Conservation (phyloP, 2,888 invertebrate species). For the Agrotis clavis region DNA sequence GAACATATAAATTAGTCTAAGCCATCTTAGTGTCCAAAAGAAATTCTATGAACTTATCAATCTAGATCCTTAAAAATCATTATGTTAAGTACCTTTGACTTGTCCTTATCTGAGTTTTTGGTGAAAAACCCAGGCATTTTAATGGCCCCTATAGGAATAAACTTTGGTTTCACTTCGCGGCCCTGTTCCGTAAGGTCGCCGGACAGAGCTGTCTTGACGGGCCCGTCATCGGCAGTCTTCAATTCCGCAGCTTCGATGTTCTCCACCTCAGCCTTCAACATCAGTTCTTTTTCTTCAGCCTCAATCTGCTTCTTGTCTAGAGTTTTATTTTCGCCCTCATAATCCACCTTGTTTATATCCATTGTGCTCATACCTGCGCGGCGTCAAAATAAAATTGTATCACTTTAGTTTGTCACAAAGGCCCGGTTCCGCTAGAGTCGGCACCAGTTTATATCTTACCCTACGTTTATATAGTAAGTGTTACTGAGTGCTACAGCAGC, state of each 20-base stretch:
- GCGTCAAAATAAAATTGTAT: slow-evolving; percentile 43
- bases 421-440: slow-evolving; percentile 41
- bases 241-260: slow-evolving; percentile 85
- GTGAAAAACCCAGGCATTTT: slow-evolving; percentile 97
- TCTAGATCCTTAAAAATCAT: not conserved
- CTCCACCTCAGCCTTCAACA: slow-evolving; percentile 91
- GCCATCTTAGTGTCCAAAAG: no score
- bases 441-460: slow-evolving; percentile 12
- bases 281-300: slow-evolving; percentile 92
- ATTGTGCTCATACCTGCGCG: slow-evolving; percentile 78
- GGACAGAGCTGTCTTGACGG: slow-evolving; percentile 89
- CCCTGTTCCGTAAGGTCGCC: slow-evolving; percentile 92
- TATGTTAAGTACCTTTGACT: slow-evolving; percentile 91
- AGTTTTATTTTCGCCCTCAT: slow-evolving; percentile 84
- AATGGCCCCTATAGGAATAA: slow-evolving; percentile 96
- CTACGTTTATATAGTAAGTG: slow-evolving; percentile 7
- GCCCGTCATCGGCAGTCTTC: slow-evolving; percentile 86
- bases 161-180: slow-evolving; percentile 94
- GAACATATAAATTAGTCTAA: not conserved
- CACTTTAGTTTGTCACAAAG: slow-evolving; percentile 8
- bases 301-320: slow-evolving; percentile 93
- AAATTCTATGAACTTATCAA: not conserved
- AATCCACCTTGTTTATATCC: slow-evolving; percentile 84
- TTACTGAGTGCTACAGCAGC: no score
- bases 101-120: slow-evolving; percentile 94